phyloP scores from a whole-genome alignment of 2,797 vertebrate genomes.

The Lagocephalus sceleratus region DNA sequence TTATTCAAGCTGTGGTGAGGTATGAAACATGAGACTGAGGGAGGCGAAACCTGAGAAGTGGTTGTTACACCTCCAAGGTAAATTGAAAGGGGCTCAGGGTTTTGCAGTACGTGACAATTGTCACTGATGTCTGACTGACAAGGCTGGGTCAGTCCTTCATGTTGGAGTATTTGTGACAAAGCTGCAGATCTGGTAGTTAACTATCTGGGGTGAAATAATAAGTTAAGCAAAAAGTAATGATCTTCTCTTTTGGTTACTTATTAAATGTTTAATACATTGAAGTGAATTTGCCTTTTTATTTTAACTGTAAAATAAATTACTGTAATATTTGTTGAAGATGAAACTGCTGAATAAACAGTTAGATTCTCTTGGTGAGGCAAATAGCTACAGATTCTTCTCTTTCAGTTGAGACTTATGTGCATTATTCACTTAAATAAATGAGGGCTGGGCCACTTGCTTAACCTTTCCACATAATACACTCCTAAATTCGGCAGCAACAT shows the following conservation, averaged over 20 bases:
- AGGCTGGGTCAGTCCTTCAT: slow-evolving; percentile 19
- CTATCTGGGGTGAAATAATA: slow-evolving; percentile 1
- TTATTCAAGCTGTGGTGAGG: slow-evolving; percentile 35
- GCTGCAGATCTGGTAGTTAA: slow-evolving; percentile 8
- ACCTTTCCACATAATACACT: no score
- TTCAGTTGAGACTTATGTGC: no score
- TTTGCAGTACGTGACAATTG: slow-evolving; percentile 29
- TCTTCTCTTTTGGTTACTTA: background rate
- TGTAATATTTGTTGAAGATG: no score
- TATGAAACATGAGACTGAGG: slow-evolving; percentile 50
- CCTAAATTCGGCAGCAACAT: no score
- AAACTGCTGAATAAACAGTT: no score
- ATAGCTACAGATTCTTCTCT: no score
- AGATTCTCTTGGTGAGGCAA: no score
- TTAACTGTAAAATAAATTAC: no score
- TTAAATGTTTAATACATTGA: background rate
- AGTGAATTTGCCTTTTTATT: background rate
- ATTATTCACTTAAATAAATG: no score
- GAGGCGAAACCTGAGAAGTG: slow-evolving; percentile 36
- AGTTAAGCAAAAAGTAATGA: background rate
- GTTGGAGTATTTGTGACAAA: slow-evolving; percentile 12
- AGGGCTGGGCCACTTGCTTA: no score
- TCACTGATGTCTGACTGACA: slow-evolving; percentile 20
- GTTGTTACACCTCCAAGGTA: slow-evolving; percentile 41
- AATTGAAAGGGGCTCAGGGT: slow-evolving; percentile 14